Base-by-base conservation (phyloP, 2,113 vertebrate genomes). In the Hassar affinis region DNA sequence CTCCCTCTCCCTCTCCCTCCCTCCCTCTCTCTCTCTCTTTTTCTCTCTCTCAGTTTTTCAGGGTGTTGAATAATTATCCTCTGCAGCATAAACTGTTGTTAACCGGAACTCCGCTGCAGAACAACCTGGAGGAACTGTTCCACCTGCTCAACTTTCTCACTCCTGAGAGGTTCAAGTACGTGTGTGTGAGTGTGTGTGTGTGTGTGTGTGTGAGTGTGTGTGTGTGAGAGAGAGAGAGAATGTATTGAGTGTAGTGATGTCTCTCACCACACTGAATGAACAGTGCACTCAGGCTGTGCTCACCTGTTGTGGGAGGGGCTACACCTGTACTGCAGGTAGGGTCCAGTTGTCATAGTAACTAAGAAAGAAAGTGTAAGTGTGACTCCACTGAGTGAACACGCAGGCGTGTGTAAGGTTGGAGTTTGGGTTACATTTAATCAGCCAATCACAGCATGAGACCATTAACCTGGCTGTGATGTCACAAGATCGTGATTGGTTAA, bases 101-200 rank as follows among this genome's bases (percentile, higher is more conserved):
- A 85, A 99, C 98, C 0, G 97, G 97, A 62, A 99, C 98, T 27
- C 98, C 98, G 1, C 92, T 99, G 76, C 98, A 99, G 90, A 99
- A 99, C 92, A 99, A 99, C 90, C 92, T 99, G 56, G 98, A 99
- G 80, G 98, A 99, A 89, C 90, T 99, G 75, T 99, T 99, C 90
- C 97, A 98, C 89, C 91, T 99, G 88, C 95, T 99, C 86, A 99
- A 98, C 93, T 99, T 99, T 90, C 92, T 99, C 85, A 99, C 97
- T 0, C 98, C 97, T 0, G 96, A 96, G 90, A 95, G 98, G 92
- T 99, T 99, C 92, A 96, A 98, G 97, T 99, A 90, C 91, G 97
- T 95, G 51, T 84, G 38, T 45, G 49, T n/a, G 72, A 71, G 68
- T 74, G 54, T 57, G 47, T 30, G 74, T 64, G 54, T 64, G 30